Evolutionary conservation across 2,113 vertebrate genomes (phyloP).

Genomic region (Microcebus ravelobensis): DNA sequence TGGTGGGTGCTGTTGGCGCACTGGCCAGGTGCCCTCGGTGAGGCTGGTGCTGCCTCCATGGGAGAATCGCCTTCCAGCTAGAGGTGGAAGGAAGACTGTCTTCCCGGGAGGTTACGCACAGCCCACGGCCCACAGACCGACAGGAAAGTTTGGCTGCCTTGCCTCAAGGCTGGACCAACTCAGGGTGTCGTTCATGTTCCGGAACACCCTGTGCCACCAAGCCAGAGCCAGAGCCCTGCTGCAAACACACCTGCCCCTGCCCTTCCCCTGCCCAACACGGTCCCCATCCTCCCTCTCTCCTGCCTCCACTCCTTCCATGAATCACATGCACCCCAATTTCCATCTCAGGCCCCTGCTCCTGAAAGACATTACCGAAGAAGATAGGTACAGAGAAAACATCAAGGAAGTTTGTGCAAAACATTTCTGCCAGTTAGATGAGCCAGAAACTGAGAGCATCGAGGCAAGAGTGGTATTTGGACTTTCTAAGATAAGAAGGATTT

Average conservation of each 20-base stretch:
- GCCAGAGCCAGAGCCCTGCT: not conserved
- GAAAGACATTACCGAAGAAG: not conserved
- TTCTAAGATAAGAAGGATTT: not conserved
- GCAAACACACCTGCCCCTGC: not conserved
- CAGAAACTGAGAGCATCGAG: rapidly evolving
- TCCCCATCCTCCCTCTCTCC: not conserved
- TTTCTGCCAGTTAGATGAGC: not conserved
- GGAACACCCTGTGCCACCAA: not conserved
- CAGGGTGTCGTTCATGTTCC: not conserved
- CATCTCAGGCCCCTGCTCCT: not conserved
- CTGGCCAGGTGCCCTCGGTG: not conserved
- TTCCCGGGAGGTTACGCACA: not conserved
- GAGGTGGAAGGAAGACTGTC: not conserved
- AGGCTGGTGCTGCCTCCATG: not conserved
- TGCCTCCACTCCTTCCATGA: not conserved
- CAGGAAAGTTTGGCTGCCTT: not conserved
- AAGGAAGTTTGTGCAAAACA: not conserved
- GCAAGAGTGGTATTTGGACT: not conserved
- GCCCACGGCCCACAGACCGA: not conserved
- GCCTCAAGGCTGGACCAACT: not conserved
- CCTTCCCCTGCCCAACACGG: rapidly evolving
- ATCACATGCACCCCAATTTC: not conserved
- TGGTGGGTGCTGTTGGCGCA: rapidly evolving
- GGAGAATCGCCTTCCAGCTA: too few species aligned
- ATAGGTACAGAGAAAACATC: not conserved